Conservation (phyloP, 1,140 invertebrate genomes). For the Physella acuta region DNA sequence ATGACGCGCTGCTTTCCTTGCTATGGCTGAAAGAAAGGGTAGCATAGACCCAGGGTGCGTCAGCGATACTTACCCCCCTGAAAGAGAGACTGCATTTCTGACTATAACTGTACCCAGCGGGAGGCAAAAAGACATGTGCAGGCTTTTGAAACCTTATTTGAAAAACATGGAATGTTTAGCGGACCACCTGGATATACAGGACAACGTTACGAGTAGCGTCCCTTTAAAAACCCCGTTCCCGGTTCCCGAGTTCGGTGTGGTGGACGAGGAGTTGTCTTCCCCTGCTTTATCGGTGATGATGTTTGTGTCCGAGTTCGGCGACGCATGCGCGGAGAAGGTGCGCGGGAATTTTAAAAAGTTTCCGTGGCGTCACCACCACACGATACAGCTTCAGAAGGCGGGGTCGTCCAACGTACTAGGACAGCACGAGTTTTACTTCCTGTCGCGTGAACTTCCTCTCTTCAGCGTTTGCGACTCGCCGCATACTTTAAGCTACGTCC, state of each 20-base stretch:
- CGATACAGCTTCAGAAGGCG: constrained; percentile 36
- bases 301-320: constrained; percentile 37
- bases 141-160: constrained; percentile 1
- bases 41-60: too few species aligned
- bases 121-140: constrained; percentile 2
- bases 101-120: background rate
- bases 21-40: too few species aligned
- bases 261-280: constrained; percentile 14
- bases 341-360: constrained; percentile 23
- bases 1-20: too few species aligned
- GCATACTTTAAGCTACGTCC: constrained; percentile 29
- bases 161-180: background rate
- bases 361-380: constrained; percentile 45
- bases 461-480: constrained; percentile 35
- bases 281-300: constrained; percentile 39
- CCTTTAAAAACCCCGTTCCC: too few species aligned
- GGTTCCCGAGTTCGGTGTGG: constrained; percentile 18
- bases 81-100: background rate
- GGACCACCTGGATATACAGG: background rate
- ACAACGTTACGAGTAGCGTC: too few species aligned
- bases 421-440: constrained; percentile 40
- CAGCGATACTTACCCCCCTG: too few species aligned
- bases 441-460: constrained; percentile 37
- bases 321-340: constrained; percentile 17
- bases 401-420: constrained; percentile 29